These are phyloP conservation scores for Exephanes ischioxanthus DNA, from an alignment of 2,888 invertebrate genomes.

Conservation along the genomic window DNA sequence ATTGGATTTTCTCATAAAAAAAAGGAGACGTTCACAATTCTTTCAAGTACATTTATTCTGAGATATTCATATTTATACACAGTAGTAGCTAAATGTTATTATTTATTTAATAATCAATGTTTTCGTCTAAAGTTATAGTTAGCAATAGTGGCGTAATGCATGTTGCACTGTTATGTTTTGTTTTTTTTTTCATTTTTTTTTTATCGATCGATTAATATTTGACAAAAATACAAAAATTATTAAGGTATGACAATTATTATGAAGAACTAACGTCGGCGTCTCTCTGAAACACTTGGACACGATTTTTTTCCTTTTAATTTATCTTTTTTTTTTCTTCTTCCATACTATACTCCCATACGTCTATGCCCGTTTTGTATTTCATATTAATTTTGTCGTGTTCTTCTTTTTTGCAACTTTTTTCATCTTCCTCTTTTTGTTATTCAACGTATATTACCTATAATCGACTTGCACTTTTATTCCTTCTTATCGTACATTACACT, in stretches of 20 bases:
- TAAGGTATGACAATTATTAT: constrained; percentile 80
- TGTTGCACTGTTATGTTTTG: constrained; percentile 74
- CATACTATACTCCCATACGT: constrained; percentile 67
- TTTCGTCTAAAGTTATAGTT: constrained; percentile 75
- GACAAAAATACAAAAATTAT: constrained; percentile 83
- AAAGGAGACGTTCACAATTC: constrained; percentile 3
- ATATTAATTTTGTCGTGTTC: constrained; percentile 17
- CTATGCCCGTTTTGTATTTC: constrained; percentile 32
- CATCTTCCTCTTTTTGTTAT: constrained; percentile 49
- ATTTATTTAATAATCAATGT: constrained; percentile 67
- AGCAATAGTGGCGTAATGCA: constrained; percentile 80
- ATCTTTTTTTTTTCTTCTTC: constrained; percentile 38
- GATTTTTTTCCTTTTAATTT: constrained; percentile 36
- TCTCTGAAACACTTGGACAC: constrained; percentile 60
- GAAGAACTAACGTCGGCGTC: constrained; percentile 74
- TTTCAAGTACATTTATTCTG: constrained; percentile 82
- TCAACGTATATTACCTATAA: constrained; percentile 68
- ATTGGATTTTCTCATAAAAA: not conserved
- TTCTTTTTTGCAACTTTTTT: constrained; percentile 30
- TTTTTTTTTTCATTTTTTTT: constrained; percentile 45
- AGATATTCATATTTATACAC: constrained; percentile 83
- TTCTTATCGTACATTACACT: constrained; percentile 71
- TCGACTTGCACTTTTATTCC: constrained; percentile 71
- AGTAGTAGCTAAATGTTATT: constrained; percentile 78
- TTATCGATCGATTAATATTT: constrained; percentile 80